Percentiles rank a stretch among this genome's conserved stretches.
These are phyloP conservation scores for Spea hammondii DNA, from an alignment of 2,797 vertebrate genomes.

Conservation along the genomic window DNA sequence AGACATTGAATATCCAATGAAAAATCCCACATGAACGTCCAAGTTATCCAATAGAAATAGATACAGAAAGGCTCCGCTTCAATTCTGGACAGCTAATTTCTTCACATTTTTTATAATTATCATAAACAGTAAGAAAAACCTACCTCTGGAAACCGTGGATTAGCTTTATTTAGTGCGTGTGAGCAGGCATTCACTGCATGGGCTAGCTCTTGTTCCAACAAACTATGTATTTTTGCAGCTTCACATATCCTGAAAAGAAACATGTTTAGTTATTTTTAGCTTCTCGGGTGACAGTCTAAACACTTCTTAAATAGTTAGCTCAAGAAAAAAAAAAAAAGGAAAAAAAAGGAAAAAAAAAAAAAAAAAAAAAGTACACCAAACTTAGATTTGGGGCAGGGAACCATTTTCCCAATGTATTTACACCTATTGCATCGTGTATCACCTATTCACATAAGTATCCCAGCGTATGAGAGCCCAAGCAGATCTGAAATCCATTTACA, in stretches of 20 bases:
- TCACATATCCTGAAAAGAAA: slow-evolving; percentile 84
- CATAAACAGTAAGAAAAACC: slow-evolving; percentile 33
- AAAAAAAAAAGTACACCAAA: no score
- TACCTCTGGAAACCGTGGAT: slow-evolving; percentile 93
- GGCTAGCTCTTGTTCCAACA: slow-evolving; percentile 94
- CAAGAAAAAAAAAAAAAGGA: slow-evolving; percentile 23
- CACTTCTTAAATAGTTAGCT: no score
- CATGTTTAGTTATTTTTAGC: background rate
- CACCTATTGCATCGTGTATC: no score
- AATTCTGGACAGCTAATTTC: no score
- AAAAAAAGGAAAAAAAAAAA: background rate
- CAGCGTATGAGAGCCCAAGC: no score
- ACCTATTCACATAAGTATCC: no score
- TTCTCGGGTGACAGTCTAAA: background rate
- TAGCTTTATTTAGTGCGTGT: slow-evolving; percentile 95
- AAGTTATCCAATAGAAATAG: background rate
- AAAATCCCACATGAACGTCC: no score
- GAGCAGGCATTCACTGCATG: slow-evolving; percentile 96
- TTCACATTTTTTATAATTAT: no score
- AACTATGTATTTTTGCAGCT: slow-evolving; percentile 87
- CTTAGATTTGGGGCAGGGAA: no score
- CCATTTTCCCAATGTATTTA: no score
- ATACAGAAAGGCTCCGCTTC: background rate
- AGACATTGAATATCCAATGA: no score
- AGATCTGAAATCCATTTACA: no score